Evolutionary conservation across 1,140 invertebrate species (phyloP), one percentile per base, ranked within the genome.

Genomic region (Euwallacea fornicatus): DNA sequence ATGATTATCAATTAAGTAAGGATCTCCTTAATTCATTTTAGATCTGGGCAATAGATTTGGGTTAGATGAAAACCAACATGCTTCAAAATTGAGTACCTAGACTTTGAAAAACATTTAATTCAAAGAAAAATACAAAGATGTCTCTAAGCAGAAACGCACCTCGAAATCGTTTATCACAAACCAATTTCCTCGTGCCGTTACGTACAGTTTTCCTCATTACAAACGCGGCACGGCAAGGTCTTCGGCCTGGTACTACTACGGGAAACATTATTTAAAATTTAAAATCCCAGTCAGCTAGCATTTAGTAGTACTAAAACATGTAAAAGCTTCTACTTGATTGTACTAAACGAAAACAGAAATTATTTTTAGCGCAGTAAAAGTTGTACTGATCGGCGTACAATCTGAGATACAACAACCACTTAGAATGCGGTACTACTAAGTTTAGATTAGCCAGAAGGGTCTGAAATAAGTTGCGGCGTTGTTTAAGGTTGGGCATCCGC

Each of bases 151-250:
- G 50, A 53, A n/a, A 15, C 7, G 21, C 21, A 33, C 21, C 21
- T 33, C 21, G 21, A 33, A 33, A 33, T 33, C 21, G 21, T 4
- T 33, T 33, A 33, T 33, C 21, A 33, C 21, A 33, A 50, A 50
- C 13, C 9, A 50, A 65, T 42, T 65, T 65, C 42, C 15, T 65
- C 7, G 63, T 42, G 50, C 7, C 9, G 46, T 54, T 46, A 65
- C 65, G 65, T 41, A 33, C 42, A 9, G 65, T 58, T 58, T 66
- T 66, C 41, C 65, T 55, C 65, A 66, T 66, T 66, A n/a, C 15
- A 59, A 10, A 11, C 55, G 65, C 43, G 21, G n/a, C 47, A 16
- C 10, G 21, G 15, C 15, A 54, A 69, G 60, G 67, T 69, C 67
- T 63, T 61, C 47, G 67, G 42, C 58, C 67, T 69, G 7, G 43